phyloP scores from a whole-genome alignment of 2,797 vertebrate genomes.

The Muscicapa striata region DNA sequence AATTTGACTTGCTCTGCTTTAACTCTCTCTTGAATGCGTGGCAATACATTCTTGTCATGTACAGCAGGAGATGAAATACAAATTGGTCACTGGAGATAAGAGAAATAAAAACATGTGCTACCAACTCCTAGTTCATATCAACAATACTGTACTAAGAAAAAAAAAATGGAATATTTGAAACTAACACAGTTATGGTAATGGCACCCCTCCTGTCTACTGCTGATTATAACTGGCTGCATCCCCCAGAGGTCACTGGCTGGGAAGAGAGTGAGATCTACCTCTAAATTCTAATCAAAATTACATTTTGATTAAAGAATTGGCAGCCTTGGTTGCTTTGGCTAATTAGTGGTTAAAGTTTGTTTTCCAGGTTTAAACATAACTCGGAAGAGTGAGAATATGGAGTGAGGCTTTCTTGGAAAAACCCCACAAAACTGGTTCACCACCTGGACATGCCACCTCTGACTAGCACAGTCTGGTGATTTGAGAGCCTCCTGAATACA shows the following conservation, averaged over 20 bases:
- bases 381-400: background rate
- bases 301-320: background rate
- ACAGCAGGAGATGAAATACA: background rate
- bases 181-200: background rate
- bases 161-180: background rate
- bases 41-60: background rate
- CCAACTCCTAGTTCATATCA: background rate
- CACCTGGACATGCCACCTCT: background rate
- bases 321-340: background rate
- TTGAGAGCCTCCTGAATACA: background rate
- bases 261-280: background rate
- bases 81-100: background rate
- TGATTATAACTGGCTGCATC: background rate
- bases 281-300: background rate
- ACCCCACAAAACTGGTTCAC: accelerated
- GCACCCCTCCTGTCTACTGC: background rate
- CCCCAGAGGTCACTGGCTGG: background rate
- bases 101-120: background rate
- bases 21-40: background rate
- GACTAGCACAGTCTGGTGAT: background rate
- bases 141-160: background rate
- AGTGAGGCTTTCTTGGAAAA: background rate
- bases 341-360: background rate
- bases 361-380: background rate
- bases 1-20: background rate